Base-by-base conservation (phyloP, 2,113 vertebrate genomes). In the Tetraodon nigroviridis region DNA sequence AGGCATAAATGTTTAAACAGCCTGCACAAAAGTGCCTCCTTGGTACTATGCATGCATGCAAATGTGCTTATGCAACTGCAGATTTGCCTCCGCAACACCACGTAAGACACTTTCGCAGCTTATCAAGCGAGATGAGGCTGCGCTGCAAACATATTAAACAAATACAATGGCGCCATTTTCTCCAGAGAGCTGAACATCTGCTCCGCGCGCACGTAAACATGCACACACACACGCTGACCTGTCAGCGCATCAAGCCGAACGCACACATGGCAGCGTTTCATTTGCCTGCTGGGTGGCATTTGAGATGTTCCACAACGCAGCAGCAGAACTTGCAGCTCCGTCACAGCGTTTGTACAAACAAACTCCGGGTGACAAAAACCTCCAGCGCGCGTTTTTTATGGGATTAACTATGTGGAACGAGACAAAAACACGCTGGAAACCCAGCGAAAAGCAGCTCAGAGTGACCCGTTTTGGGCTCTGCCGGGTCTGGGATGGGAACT, bases 401-500 rank as follows among this genome's bases (percentile, higher is more conserved):
- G 77, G 82, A 83, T 86, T 82, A 85, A 67, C 67, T 61, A 27
- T 21, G 71, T 71, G 79, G 76, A 84, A 74, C 69, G 58, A 67
- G 67, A 61, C 67, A 64, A 55, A 61, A 75, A 76, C 68, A 42
- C 51, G 44, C 58, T 50, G 51, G 66, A 61, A 61, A 61, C 27
- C 29, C 40, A 63, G 32, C 6, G 2, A 48, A 12, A 41, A 56
- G 58, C 24, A 67, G 8, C 52, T 52, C 57, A 29, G 61, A 57
- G 51, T 51, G 67, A 69, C 73, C 76, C 81, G 67, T 64, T 54
- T 61, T 44, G 45, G 51, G 62, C 32, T 73, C 32, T 47, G 14
- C 65, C 65, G 70, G 56, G 47, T 56, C 4, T 16, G 58, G 56
- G 47, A 58, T 3, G n/a, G 58, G 63, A 54, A 70, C 79, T 69